A percentile compares a stretch with the other conserved stretches of the same genome.
phyloP scores from a whole-genome alignment of 2,797 vertebrate genomes.

The Sarcophilus harrisii region DNA sequence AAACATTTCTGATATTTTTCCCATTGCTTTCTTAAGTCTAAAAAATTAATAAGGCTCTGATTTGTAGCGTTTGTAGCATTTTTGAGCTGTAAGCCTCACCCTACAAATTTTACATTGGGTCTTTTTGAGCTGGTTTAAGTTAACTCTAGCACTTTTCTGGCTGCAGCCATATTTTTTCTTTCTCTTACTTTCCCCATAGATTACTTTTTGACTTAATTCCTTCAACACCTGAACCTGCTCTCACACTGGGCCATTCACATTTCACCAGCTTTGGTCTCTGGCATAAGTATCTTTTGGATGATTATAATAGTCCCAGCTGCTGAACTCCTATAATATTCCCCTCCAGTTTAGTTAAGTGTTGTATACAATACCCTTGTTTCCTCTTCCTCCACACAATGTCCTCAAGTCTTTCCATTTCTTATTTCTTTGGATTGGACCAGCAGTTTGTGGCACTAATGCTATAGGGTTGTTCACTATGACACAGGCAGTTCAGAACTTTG shows the following conservation, averaged over 20 bases:
- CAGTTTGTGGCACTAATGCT: not conserved
- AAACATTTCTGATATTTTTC: not conserved
- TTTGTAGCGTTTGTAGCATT: not conserved
- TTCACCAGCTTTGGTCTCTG: not conserved
- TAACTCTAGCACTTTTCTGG: not conserved
- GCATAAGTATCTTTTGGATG: not conserved
- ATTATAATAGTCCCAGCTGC: not conserved
- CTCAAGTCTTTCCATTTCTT: not conserved
- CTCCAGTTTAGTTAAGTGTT: not conserved
- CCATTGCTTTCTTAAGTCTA: not conserved
- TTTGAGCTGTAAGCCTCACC: not conserved
- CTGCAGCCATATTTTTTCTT: not conserved
- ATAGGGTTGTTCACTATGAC: not conserved
- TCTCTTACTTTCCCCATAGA: not conserved
- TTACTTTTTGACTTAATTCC: not conserved
- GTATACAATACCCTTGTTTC: rapidly evolving
- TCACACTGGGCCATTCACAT: not conserved
- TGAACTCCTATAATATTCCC: not conserved
- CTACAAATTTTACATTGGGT: not conserved
- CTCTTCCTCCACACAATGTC: not conserved
- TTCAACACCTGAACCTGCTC: not conserved
- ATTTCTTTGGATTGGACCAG: not conserved
- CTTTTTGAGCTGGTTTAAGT: not conserved
- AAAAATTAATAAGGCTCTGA: not conserved
- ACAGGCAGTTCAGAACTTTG: not conserved